These are phyloP conservation scores for Euphonia xanthogaster DNA, from an alignment of 2,797 vertebrate species.

Conservation along the genomic window DNA sequence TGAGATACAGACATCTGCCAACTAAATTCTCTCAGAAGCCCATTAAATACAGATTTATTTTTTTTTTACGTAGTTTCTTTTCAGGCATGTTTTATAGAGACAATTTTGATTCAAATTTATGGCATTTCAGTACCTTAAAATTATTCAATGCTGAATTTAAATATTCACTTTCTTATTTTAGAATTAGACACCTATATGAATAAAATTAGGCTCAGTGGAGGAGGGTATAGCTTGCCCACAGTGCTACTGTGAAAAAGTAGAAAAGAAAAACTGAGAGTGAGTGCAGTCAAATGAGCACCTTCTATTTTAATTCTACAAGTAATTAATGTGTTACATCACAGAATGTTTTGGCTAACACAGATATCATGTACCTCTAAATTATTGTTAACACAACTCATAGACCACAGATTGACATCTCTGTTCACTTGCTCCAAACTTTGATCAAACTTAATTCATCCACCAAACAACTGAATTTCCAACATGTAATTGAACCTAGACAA, in stretches of 20 bases:
- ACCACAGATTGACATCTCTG: background rate
- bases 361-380: background rate
- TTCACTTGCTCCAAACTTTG: too few species aligned
- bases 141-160: background rate
- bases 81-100: background rate
- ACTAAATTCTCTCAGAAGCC: background rate
- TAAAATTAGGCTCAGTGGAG: background rate
- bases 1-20: background rate
- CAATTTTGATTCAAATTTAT: background rate
- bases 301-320: background rate
- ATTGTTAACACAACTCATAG: background rate
- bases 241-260: background rate
- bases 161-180: background rate
- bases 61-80: background rate
- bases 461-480: background rate
- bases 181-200: background rate
- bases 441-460: background rate
- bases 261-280: background rate
- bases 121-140: background rate
- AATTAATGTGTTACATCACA: background rate
- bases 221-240: background rate
- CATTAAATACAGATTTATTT: background rate
- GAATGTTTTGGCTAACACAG: background rate
- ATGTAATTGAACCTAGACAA: background rate
- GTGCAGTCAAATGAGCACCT: background rate